Percentiles rank a stretch among this genome's conserved stretches.
Conservation (phyloP, 2,888 invertebrate species). For the Tenthredo notha region DNA sequence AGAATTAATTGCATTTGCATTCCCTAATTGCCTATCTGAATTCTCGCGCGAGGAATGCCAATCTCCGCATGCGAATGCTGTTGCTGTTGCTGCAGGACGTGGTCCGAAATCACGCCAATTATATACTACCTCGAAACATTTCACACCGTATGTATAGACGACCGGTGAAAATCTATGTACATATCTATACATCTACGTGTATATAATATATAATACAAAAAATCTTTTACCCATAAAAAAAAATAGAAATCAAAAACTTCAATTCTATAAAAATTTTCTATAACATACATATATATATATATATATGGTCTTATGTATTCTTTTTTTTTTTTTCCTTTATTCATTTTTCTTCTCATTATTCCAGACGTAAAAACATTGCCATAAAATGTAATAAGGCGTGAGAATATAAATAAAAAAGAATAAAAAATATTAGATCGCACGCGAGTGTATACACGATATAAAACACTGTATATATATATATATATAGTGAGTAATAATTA, state of each 20-base stretch:
- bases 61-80: constrained; percentile 21
- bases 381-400: background rate
- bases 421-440: background rate
- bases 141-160: background rate
- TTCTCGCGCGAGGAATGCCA: constrained; percentile 53
- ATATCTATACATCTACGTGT: no score
- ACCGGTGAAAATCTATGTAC: background rate
- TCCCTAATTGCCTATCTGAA: constrained; percentile 55
- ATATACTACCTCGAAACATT: background rate
- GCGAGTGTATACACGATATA: background rate
- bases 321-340: background rate
- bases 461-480: background rate
- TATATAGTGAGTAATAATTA: constrained; percentile 20
- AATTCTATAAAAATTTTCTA: background rate
- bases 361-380: background rate
- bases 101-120: constrained; percentile 40
- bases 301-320: no score
- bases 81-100: constrained; percentile 8
- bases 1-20: constrained; percentile 63
- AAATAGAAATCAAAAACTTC: no score
- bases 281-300: no score
- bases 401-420: background rate
- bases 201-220: background rate
- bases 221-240: background rate
- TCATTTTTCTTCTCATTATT: background rate